Evolutionary conservation across 2,888 invertebrate genomes (phyloP).

Genomic region (Nineta flava): DNA sequence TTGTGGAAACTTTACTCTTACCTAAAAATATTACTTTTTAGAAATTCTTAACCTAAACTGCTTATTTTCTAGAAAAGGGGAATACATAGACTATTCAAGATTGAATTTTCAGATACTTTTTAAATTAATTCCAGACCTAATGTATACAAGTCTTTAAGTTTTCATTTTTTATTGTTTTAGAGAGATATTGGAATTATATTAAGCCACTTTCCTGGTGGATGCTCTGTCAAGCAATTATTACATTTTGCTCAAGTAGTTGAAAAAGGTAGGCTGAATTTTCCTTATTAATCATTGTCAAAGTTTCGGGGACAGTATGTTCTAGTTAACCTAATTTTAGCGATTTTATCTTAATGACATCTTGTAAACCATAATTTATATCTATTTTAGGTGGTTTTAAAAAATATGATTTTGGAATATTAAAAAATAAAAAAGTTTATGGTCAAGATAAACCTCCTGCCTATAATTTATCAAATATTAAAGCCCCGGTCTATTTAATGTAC

Average conservation of each 20-base stretch:
- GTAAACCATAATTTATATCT: no score
- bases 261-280: neutral
- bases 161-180: neutral
- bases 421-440: constrained; percentile 21
- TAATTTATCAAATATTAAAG: constrained; percentile 18
- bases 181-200: neutral
- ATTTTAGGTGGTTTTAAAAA: constrained; percentile 20
- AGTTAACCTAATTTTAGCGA: no score
- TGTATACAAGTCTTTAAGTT: no score
- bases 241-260: neutral
- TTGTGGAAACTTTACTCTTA: no score
- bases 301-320: no score
- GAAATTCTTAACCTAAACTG: no score
- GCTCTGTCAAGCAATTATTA: neutral
- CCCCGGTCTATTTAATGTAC: neutral
- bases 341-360: no score
- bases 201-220: neutral
- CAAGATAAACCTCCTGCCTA: constrained; percentile 27
- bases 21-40: no score
- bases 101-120: no score
- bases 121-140: no score
- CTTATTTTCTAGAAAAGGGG: no score
- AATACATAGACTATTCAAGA: no score
- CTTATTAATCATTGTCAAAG: constrained; percentile 1
- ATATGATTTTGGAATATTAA: constrained; percentile 25